Evolutionary conservation across 2,113 vertebrate genomes (phyloP).

Genomic region (Chloebia gouldiae): DNA sequence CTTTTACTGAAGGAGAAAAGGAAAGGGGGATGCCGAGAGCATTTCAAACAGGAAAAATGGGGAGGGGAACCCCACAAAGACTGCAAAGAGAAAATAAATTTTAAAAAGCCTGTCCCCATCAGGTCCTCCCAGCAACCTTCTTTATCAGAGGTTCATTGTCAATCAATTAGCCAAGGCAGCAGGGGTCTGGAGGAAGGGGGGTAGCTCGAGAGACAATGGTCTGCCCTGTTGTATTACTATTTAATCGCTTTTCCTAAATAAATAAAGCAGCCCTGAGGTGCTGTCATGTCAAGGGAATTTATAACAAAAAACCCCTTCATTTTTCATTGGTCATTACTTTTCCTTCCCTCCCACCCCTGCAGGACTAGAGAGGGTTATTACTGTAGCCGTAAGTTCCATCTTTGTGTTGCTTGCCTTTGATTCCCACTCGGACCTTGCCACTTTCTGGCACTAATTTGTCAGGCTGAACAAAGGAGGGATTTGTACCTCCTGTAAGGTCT

Average conservation of each 20-base stretch:
- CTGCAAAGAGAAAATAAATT: slow-evolving; percentile 19
- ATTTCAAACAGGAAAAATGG: slow-evolving; percentile 28
- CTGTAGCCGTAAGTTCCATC: slow-evolving; percentile 88
- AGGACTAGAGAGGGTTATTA: slow-evolving; percentile 85
- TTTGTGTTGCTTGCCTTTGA: slow-evolving; percentile 85
- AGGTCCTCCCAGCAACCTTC: slow-evolving; percentile 75
- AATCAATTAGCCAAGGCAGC: slow-evolving; percentile 82
- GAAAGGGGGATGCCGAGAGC: background rate
- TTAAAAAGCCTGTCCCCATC: slow-evolving; percentile 14
- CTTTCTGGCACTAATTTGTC: slow-evolving; percentile 90
- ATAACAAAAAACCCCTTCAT: slow-evolving; percentile 75
- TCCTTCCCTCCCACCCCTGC: slow-evolving; percentile 64
- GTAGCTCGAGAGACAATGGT: slow-evolving; percentile 68
- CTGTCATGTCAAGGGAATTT: slow-evolving; percentile 86
- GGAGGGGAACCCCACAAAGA: slow-evolving; percentile 7
- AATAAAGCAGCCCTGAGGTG: slow-evolving; percentile 83
- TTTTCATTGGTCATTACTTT: slow-evolving; percentile 80
- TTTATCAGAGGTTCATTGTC: slow-evolving; percentile 81
- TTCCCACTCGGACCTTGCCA: slow-evolving; percentile 85
- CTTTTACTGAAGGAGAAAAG: background rate
- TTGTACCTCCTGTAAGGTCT: slow-evolving; percentile 89
- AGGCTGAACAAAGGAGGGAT: slow-evolving; percentile 85
- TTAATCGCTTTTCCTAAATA: slow-evolving; percentile 88
- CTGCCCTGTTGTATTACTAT: slow-evolving; percentile 81
- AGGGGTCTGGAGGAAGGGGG: slow-evolving; percentile 73